A percentile compares a stretch with the other conserved stretches of the same genome.
Conservation (phyloP, 2,797 vertebrate species). For the Acestrorhynchus altus region DNA sequence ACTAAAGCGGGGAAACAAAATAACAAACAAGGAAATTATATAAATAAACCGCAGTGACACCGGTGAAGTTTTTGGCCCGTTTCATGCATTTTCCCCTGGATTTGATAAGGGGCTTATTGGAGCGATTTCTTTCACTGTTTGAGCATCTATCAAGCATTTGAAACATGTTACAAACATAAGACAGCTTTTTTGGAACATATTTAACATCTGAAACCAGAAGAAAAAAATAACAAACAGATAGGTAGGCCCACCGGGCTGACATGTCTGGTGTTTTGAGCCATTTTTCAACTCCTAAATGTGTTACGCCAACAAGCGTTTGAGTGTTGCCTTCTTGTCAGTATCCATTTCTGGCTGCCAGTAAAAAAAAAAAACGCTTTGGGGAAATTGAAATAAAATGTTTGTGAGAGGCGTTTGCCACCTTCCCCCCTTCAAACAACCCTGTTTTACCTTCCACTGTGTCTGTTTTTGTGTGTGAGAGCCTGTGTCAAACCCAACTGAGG, state of each 20-base stretch:
- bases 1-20: slow-evolving; percentile 44
- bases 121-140: slow-evolving; percentile 48
- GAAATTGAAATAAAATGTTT: slow-evolving; percentile 39
- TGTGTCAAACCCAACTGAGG: background rate
- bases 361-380: slow-evolving; percentile 38
- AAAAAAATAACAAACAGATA: slow-evolving; percentile 13
- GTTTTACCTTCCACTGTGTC: background rate
- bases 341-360: slow-evolving; percentile 40
- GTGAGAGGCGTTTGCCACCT: slow-evolving; percentile 33
- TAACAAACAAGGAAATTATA: slow-evolving; percentile 60
- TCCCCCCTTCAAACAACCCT: slow-evolving; percentile 21
- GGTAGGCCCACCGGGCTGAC: slow-evolving; percentile 43
- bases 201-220: slow-evolving; percentile 52
- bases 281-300: slow-evolving; percentile 57
- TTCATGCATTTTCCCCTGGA: slow-evolving; percentile 23
- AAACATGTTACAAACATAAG: slow-evolving; percentile 55
- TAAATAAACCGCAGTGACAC: slow-evolving; percentile 55
- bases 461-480: background rate
- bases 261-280: slow-evolving; percentile 49
- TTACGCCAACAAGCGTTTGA: slow-evolving; percentile 46
- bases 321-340: slow-evolving; percentile 50
- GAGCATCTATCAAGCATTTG: slow-evolving; percentile 53
- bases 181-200: slow-evolving; percentile 49
- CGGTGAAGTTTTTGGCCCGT: slow-evolving; percentile 43
- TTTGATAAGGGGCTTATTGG: slow-evolving; percentile 47